Percentiles rank a stretch among this genome's conserved stretches.
phyloP scores from a whole-genome alignment of 2,113 vertebrate species.

The Origma solitaria region DNA sequence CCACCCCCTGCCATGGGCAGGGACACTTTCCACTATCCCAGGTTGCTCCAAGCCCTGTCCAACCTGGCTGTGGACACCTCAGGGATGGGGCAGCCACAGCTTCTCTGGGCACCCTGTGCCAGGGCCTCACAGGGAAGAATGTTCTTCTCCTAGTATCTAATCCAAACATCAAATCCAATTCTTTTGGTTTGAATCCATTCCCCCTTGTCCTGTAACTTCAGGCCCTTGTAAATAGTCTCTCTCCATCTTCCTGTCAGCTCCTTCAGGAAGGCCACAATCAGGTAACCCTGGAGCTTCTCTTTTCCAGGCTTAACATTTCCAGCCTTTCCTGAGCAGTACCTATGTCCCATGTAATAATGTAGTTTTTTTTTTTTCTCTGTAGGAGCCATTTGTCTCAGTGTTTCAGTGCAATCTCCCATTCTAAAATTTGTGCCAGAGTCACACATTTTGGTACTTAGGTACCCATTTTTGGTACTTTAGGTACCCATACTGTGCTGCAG shows the following conservation, averaged over 20 bases:
- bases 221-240: not conserved
- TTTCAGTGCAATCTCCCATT: not conserved
- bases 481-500: not conserved
- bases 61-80: rapidly evolving
- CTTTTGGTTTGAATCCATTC: not conserved
- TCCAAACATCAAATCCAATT: too few species aligned
- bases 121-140: not conserved
- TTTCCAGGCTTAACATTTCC: not conserved
- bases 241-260: too few species aligned
- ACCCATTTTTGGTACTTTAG: too few species aligned
- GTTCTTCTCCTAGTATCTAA: not conserved
- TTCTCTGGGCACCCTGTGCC: not conserved
- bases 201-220: not conserved
- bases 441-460: not conserved
- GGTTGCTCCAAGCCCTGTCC: not conserved
- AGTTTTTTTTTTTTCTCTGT: not conserved
- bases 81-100: not conserved
- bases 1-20: not conserved
- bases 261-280: not conserved
- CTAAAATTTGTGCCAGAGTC: not conserved
- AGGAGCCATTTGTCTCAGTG: not conserved
- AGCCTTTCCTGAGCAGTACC: not conserved
- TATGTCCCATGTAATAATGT: not conserved
- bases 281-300: not conserved
- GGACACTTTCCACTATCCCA: not conserved